phyloP scores from a whole-genome alignment of 2,888 invertebrate genomes.

The Scelioninae gen. 1 region DNA sequence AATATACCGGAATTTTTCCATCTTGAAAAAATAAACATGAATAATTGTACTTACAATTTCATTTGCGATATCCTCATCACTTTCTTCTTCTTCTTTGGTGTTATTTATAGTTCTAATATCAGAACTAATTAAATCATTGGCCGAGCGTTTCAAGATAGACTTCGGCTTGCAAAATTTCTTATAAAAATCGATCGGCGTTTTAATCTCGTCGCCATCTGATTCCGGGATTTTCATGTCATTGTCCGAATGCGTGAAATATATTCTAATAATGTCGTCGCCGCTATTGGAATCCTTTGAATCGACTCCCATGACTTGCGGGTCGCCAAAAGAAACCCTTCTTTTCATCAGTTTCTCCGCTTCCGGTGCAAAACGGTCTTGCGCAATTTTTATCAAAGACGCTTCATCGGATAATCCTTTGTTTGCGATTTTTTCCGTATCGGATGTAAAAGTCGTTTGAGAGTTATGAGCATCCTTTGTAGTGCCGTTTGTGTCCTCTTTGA shows the following conservation, averaged over 20 bases:
- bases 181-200: constrained; percentile 79
- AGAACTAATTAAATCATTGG: constrained; percentile 67
- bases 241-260: constrained; percentile 78
- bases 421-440: constrained; percentile 34
- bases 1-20: no score
- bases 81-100: constrained; percentile 17
- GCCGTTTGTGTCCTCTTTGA: not conserved
- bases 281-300: constrained; percentile 47
- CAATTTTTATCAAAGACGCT: constrained; percentile 17
- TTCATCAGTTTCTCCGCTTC: constrained; percentile 24
- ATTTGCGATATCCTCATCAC: no score
- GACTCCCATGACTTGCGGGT: constrained; percentile 40
- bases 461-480: constrained; percentile 33
- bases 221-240: constrained; percentile 52
- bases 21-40: no score
- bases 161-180: constrained; percentile 76
- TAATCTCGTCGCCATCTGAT: constrained; percentile 64
- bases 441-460: constrained; percentile 12
- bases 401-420: constrained; percentile 46
- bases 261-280: constrained; percentile 75
- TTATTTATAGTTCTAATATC: constrained; percentile 15
- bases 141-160: constrained; percentile 80
- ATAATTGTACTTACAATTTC: no score
- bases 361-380: not conserved
- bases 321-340: constrained; percentile 74